Base-by-base conservation (phyloP, 1,140 invertebrate genomes). In the Helicoverpa zea region DNA sequence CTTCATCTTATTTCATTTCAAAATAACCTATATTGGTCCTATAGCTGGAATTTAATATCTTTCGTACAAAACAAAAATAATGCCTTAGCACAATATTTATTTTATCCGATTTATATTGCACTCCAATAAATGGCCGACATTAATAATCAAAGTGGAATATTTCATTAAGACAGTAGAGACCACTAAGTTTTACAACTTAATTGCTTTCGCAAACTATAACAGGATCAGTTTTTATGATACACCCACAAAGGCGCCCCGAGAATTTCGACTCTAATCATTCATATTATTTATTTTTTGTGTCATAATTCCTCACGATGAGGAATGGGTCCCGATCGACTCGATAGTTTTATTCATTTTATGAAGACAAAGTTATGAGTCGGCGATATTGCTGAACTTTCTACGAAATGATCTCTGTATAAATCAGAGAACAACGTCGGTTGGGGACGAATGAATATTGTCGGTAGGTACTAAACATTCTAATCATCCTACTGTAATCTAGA, bases 111-210 rank as follows among this genome's bases (percentile, higher is more conserved):
- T 88, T 88, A 86, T 90, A 89, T 86, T 89, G 80, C 86, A 79
- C 79, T 43, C 66, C 84, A 90, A 89, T 91, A 89, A 91, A 90
- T 82, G 88, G 47, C 85, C 83, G 83, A 86, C 85, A 92, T 91
- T 90, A 92, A 91, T 94, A 90, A 90, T 89, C 87, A 86, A 87
- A 88, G 87, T 86, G 87, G 87, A 90, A 92, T 93, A 93, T 93
- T 94, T 91, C 88, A 92, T 94, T 91, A 90, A 88, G 89, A 91
- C 86, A 91, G 88, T 87, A 81, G 86, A 91, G 85, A 86, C 87
- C 88, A 90, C 89, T 91, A 88, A 92, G 86, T 92, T 94, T 94
- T 94, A 94, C 90, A 92, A 90, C 91, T 90, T 94, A 93, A 94
- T 94, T 90, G 88, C 89, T 88, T 88, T 94, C 88, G 91, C 92